A percentile compares a stretch with the other conserved stretches of the same genome.
These are phyloP conservation scores for Bombus vancouverensis DNA, from an alignment of 1,140 invertebrate species.

Conservation along the genomic window DNA sequence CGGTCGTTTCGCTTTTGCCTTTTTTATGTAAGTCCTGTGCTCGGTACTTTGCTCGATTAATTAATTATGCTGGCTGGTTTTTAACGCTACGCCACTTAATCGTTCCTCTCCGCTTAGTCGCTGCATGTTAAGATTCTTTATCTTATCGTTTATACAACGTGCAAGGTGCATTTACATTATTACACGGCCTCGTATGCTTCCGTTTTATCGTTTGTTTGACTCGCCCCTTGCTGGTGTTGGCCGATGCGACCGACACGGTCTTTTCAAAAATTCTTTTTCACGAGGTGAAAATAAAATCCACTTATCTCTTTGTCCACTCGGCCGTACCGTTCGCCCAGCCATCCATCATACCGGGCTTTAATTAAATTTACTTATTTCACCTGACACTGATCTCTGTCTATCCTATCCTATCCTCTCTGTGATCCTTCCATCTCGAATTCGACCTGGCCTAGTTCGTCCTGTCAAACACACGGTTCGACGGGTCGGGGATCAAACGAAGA, in stretches of 20 bases:
- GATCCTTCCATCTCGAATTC: neutral
- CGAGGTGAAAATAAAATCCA: conserved; percentile 22
- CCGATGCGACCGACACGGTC: neutral
- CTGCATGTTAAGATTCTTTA: conserved; percentile 5
- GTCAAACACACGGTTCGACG: neutral
- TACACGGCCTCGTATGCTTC: neutral
- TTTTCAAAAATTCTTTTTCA: neutral
- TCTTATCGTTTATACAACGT: neutral
- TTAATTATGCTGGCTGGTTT: conserved; percentile 24
- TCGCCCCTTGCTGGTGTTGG: too few relatives aligned
- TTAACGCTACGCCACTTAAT: conserved; percentile 30
- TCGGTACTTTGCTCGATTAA: conserved; percentile 16
- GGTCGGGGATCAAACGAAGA: conserved; percentile 3
- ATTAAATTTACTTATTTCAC: conserved; percentile 47
- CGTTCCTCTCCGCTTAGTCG: conserved; percentile 3
- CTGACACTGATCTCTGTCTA: neutral
- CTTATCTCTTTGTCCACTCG: conserved; percentile 39
- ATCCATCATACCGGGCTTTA: conserved; percentile 34
- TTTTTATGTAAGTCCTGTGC: neutral
- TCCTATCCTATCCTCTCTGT: neutral
- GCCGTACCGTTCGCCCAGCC: neutral
- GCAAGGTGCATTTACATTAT: conserved; percentile 30
- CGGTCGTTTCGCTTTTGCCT: neutral
- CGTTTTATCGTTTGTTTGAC: neutral
- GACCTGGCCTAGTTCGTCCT: conserved; percentile 5